Base-by-base conservation (phyloP, 2,113 vertebrate genomes). In the Podarcis cretensis region DNA sequence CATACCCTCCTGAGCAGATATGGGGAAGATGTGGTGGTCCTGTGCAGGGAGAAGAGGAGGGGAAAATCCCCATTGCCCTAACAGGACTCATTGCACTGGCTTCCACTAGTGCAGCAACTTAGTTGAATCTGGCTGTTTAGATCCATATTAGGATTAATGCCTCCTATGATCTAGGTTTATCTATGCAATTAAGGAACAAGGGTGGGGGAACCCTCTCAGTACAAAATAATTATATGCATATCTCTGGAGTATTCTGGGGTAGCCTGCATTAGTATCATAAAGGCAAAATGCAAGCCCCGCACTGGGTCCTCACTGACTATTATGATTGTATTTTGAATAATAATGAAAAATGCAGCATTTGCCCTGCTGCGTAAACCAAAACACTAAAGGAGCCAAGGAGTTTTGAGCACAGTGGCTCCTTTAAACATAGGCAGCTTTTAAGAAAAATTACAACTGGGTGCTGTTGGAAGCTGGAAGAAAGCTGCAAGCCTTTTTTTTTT, bases 381-480 rank as follows among this genome's bases (percentile, higher is more conserved):
- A 92, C 1, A 4, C 8, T 80, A 86, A 89, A 89, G 63, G 30
- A 92, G 35, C 54, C 13, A 27, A 76, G 8, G 89, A 69, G 10
- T 87, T 90, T 75, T 85, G 80, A 40, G 85, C 5, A 4, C 83
- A 83, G 77, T 87, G 35, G 87, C 71, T 69, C 71, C 18, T 82
- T 90, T 89, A 90, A 85, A 14, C 82, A 84, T 75, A 32, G 90
- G 90, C 57, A 23, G 0, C 0, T 71, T 89, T 88, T 87, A 77
- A 37, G 54, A 68, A 91, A 92, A 85, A 90, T 65, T 89, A n/a
- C 6, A 78, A 81, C 2, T 32, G 32, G 0, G 76, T 91, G 30
- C 5, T 89, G 59, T 0, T 75, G 8, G 6, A 59, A 68, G 81
- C 40, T 1, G 73, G 78, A 89, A 91, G 82, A 84, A 8, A 76